Base-by-base conservation (phyloP, 2,797 vertebrate species). In the Pseudotriccus pelzelni region DNA sequence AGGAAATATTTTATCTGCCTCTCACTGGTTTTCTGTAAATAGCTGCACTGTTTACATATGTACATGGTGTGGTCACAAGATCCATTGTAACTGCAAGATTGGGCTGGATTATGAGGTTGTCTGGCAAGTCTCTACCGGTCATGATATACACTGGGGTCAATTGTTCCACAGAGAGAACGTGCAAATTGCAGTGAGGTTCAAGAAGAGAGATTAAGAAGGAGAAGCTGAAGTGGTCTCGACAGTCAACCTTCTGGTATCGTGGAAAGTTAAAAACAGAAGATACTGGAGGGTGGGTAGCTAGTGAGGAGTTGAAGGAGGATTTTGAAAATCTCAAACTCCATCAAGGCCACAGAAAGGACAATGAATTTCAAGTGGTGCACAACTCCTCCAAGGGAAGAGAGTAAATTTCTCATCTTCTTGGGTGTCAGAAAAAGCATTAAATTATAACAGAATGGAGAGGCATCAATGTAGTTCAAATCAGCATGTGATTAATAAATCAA, bases 21-120 rank as follows among this genome's bases (percentile, higher is more conserved):
- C 39, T 83, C 36, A 84, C 46, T 78, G 47, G 67, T 43, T 90
- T 94, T 89, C 49, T 91, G 69, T 95, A 91, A 94, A 92, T 92
- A 95, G 47, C 67, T 76, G 24, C 73, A 76, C 41, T 68, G 39
- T 89, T 96, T 91, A 91, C 36, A 50, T 89, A 64, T 75, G 90
- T 95, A 94, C 88, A 93, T 12, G 72, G 28, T 81, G 74, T 39
- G n/a, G 69, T 84, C 90, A 87, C 49, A 60, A 93, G 90, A 89
- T 39, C n/a, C 82, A 49, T 63, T 91, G 62, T 73, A 95, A 60
- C 69, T 86, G 36, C 82, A 89, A 80, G 89, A 89, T 14, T 85
- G 46, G 62, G 34, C 79, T 83, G 73, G 46, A 78, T 96, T 96
- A 92, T 75, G 87, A 89, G 66, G 91, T 73, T 85, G 91, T 63